Evolutionary conservation across 1,140 invertebrate genomes (phyloP).

Genomic region (Coenobita brevimanus): DNA sequence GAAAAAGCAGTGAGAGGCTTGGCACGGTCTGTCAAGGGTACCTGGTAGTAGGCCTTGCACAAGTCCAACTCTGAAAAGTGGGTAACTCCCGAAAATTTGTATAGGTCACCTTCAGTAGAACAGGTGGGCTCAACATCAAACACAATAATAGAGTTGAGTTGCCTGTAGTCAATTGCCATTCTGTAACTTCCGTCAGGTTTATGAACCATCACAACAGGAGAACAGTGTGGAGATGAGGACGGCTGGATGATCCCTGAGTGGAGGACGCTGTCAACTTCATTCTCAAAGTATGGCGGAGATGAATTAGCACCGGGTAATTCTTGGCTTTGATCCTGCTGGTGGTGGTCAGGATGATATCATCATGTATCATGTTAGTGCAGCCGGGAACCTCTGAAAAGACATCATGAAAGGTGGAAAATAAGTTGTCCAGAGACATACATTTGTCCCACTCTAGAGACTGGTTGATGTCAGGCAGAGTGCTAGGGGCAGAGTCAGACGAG

Average conservation of each 20-base stretch:
- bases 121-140: constrained; percentile 4
- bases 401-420: too few species aligned
- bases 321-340: neutral
- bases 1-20: neutral
- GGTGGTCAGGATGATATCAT: neutral
- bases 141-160: neutral
- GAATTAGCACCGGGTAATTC: neutral
- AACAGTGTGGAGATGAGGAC: neutral
- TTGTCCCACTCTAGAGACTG: too few species aligned
- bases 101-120: neutral
- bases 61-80: neutral
- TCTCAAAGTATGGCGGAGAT: neutral
- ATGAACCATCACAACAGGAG: constrained; percentile 25
- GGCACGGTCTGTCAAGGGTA: neutral
- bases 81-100: neutral
- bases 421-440: too few species aligned
- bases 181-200: neutral
- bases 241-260: neutral
- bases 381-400: neutral
- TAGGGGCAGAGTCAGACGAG: too few species aligned
- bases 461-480: too few species aligned
- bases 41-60: constrained; percentile 19
- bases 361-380: neutral
- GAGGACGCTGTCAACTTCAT: neutral
- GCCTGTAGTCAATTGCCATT: constrained; percentile 13